phyloP scores from a whole-genome alignment of 2,888 invertebrate species.

The Cerceris rybyensis region DNA sequence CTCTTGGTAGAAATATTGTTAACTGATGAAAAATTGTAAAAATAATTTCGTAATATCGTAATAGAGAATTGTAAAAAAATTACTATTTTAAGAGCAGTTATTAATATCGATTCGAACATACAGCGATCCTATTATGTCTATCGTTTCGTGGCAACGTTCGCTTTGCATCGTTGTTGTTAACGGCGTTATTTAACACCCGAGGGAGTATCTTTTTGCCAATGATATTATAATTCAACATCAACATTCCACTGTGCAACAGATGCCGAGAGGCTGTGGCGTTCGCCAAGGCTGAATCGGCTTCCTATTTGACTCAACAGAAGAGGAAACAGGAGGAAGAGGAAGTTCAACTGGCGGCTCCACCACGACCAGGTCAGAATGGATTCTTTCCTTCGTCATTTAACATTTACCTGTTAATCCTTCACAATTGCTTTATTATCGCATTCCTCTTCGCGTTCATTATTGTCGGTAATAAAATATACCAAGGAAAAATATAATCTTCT shows the following conservation, averaged over 20 bases:
- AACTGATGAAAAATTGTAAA: too few relatives aligned
- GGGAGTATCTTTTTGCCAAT: slow-evolving; percentile 38
- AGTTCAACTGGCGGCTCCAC: slow-evolving; percentile 69
- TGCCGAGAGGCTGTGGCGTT: slow-evolving; percentile 64
- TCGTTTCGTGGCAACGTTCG: slow-evolving; percentile 24
- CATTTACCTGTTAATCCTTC: neutral
- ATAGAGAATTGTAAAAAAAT: neutral
- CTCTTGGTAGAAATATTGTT: too few relatives aligned
- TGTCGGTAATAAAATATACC: too few relatives aligned
- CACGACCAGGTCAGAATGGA: slow-evolving; percentile 70
- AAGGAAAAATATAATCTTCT: too few relatives aligned
- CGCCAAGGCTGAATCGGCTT: slow-evolving; percentile 51
- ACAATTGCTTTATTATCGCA: neutral
- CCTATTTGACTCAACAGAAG: slow-evolving; percentile 24
- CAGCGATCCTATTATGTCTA: slow-evolving; percentile 24
- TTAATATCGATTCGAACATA: slow-evolving; percentile 1
- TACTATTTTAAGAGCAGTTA: neutral
- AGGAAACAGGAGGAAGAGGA: slow-evolving; percentile 50
- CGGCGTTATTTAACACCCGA: slow-evolving; percentile 13
- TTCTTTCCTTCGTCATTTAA: neutral
- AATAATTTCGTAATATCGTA: too few relatives aligned
- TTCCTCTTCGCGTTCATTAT: neutral
- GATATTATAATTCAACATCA: slow-evolving; percentile 52
- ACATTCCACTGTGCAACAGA: slow-evolving; percentile 69
- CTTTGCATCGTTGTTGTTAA: slow-evolving; percentile 26